Evolutionary conservation across 2,113 vertebrate genomes (phyloP).

Genomic region (Lepisosteus oculatus): DNA sequence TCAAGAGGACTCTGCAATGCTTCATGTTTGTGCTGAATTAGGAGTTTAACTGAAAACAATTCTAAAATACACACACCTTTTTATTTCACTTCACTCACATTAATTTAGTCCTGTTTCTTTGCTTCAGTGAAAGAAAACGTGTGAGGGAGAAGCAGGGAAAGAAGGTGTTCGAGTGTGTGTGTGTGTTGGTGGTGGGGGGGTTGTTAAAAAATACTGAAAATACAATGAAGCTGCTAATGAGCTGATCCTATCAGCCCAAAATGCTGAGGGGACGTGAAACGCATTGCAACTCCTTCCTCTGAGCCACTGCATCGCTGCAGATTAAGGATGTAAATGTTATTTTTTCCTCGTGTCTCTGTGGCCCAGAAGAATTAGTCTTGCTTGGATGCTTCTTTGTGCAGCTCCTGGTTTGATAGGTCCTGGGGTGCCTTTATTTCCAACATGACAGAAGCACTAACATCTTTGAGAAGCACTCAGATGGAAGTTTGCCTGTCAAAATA

Average conservation of each 20-base stretch:
- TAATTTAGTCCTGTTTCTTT: no score
- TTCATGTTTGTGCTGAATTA: no score
- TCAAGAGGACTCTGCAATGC: no score
- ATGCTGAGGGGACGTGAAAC: not conserved
- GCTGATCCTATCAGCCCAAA: constrained; percentile 2
- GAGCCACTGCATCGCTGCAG: constrained; percentile 1
- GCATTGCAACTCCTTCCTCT: not conserved
- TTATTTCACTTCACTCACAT: no score
- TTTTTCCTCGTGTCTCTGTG: constrained; percentile 4
- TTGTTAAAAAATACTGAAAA: not conserved
- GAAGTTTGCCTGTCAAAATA: constrained; percentile 4
- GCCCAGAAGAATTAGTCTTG: not conserved
- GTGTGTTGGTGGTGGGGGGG: not conserved
- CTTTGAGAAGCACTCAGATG: constrained; percentile 6
- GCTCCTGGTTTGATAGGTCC: constrained; percentile 5
- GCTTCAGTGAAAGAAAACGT: not conserved
- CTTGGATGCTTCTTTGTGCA: constrained; percentile 3
- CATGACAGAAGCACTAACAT: constrained; percentile 6
- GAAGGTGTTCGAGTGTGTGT: not conserved
- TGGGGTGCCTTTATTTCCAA: constrained; percentile 2
- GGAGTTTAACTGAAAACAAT: no score
- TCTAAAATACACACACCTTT: no score
- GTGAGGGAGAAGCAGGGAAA: constrained; percentile 34
- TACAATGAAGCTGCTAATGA: constrained; percentile 8
- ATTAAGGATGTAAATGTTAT: constrained; percentile 1